phyloP scores from a whole-genome alignment of 2,797 vertebrate species.

The Propithecus deckenii region DNA sequence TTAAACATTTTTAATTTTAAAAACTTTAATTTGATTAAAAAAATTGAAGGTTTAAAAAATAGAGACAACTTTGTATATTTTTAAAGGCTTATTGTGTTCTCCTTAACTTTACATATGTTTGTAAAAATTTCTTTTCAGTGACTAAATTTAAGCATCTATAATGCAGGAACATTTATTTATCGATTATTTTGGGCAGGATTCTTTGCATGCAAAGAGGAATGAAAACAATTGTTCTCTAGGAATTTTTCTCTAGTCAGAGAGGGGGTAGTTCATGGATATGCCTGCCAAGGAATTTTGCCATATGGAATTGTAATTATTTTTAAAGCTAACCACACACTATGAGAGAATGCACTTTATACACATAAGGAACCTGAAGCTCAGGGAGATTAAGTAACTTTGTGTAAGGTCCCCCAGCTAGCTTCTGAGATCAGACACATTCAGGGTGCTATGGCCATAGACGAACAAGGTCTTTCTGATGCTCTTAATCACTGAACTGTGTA shows the following conservation, averaged over 20 bases:
- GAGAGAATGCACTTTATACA: not conserved
- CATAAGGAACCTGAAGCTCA: not conserved
- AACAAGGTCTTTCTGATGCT: not conserved
- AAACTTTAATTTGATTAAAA: not conserved
- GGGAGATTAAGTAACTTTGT: not conserved
- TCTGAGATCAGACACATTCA: too few relatives aligned
- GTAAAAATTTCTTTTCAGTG: not conserved
- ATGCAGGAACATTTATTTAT: not conserved
- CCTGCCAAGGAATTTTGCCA: not conserved
- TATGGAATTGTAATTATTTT: not conserved
- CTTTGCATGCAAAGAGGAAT: not conserved
- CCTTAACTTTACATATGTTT: not conserved
- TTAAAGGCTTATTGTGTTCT: not conserved
- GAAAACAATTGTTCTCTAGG: not conserved
- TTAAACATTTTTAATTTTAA: not conserved
- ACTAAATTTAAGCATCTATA: not conserved
- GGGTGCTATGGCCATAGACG: too few relatives aligned
- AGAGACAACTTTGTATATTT: not conserved
- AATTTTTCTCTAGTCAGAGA: not conserved
- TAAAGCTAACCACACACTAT: not conserved
- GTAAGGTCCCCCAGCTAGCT: not conserved
- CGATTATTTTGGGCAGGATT: not conserved
- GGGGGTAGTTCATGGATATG: not conserved
- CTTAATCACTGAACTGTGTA: not conserved
- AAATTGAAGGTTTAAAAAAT: not conserved